phyloP scores from a whole-genome alignment of 2,797 vertebrate genomes.

The Phrynocephalus forsythii region DNA sequence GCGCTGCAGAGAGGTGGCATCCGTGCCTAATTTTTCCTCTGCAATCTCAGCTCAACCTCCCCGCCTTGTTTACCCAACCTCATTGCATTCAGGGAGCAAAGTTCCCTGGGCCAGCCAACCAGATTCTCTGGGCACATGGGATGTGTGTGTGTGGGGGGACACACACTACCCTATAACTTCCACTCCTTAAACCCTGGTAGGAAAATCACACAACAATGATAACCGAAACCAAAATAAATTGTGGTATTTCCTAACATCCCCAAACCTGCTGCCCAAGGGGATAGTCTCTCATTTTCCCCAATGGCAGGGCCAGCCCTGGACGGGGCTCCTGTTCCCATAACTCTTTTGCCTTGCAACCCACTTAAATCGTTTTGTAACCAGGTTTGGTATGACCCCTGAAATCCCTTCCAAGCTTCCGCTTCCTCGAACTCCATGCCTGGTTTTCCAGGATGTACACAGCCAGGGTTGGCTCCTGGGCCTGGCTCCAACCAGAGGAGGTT shows the following conservation, averaged over 20 bases:
- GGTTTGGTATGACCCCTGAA: neutral
- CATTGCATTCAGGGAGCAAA: neutral
- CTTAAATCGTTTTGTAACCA: neutral
- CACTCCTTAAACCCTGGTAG: too few species aligned
- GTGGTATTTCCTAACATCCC: too few species aligned
- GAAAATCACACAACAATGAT: too few species aligned
- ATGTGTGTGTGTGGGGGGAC: too few species aligned
- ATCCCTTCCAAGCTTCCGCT: neutral
- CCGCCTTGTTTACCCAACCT: neutral
- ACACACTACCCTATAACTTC: too few species aligned
- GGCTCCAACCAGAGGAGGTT: slow-evolving; percentile 21
- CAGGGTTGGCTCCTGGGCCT: slow-evolving; percentile 11
- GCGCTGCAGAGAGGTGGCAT: neutral
- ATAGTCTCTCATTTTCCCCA: too few species aligned
- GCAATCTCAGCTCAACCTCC: neutral
- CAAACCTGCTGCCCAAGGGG: too few species aligned
- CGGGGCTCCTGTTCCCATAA: neutral
- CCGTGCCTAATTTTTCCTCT: neutral
- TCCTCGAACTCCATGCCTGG: neutral
- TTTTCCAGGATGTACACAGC: slow-evolving; percentile 30
- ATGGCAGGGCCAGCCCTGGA: too few species aligned
- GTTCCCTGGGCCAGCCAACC: neutral
- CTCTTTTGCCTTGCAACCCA: neutral
- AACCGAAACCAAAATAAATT: too few species aligned
- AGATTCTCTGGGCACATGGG: neutral